A percentile compares a stretch with the other conserved stretches of the same genome.
Conservation (phyloP, 2,888 invertebrate species). For the Parascotia fuliginaria region DNA sequence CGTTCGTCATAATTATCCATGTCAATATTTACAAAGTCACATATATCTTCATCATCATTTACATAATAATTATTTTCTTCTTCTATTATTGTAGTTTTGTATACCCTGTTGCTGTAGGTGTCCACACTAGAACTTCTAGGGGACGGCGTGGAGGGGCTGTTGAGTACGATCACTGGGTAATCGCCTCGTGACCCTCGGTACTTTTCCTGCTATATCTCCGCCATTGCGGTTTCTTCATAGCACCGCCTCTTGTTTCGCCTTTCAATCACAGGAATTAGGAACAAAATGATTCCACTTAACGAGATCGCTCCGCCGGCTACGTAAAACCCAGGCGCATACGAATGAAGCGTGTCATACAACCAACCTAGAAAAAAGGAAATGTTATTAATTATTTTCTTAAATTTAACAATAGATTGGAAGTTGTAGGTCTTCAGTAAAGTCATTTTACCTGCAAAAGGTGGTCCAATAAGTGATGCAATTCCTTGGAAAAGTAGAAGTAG, state of each 20-base stretch:
- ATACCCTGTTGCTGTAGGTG: slow-evolving; percentile 79
- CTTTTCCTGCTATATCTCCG: slow-evolving; percentile 76
- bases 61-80: slow-evolving; percentile 60
- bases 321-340: slow-evolving; percentile 95
- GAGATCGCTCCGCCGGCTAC: slow-evolving; percentile 95
- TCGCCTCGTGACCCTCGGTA: slow-evolving; percentile 33
- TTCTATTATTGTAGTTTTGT: slow-evolving; percentile 72
- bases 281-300: slow-evolving; percentile 94
- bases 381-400: neutral
- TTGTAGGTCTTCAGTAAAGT: neutral
- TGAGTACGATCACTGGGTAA: slow-evolving; percentile 72
- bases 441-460: slow-evolving; percentile 94
- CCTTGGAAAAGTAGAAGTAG: slow-evolving; percentile 97
- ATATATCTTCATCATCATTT: slow-evolving; percentile 54
- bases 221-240: slow-evolving; percentile 63
- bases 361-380: slow-evolving; percentile 86
- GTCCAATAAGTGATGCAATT: slow-evolving; percentile 95
- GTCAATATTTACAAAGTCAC: slow-evolving; percentile 65
- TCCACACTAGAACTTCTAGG: slow-evolving; percentile 63
- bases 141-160: slow-evolving; percentile 78
- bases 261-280: slow-evolving; percentile 91
- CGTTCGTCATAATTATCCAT: slow-evolving; percentile 63
- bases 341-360: slow-evolving; percentile 90
- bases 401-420: neutral
- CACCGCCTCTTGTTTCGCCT: slow-evolving; percentile 60